Evolutionary conservation across 1,140 invertebrate species (phyloP).

Genomic region (Caenorhabditis inopinata): DNA sequence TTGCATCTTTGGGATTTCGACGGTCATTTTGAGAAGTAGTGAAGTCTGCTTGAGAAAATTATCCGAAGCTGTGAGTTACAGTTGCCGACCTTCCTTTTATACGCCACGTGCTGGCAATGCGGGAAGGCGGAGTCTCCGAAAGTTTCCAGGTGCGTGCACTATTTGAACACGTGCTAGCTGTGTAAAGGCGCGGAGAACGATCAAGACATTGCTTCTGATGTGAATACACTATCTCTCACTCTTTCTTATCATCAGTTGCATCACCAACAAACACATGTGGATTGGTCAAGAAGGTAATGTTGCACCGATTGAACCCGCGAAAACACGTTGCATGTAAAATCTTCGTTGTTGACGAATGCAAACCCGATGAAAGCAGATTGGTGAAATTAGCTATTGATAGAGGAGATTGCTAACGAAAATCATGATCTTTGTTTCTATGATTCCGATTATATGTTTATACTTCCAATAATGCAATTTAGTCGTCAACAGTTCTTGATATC

Average conservation of each 20-base stretch:
- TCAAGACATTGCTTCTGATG: neutral
- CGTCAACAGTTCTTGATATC: conserved; percentile 20
- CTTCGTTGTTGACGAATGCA: neutral
- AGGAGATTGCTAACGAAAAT: neutral
- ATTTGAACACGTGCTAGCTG: conserved; percentile 30
- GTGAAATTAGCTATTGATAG: neutral
- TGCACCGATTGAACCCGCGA: neutral
- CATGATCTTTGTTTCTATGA: neutral
- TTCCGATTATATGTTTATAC: neutral
- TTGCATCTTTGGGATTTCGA: conserved; percentile 19
- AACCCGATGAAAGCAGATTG: neutral
- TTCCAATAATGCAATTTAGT: neutral
- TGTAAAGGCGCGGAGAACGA: conserved; percentile 18
- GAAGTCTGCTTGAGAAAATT: neutral
- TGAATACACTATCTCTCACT: neutral
- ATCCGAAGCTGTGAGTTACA: conserved; percentile 21
- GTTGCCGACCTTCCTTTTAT: neutral
- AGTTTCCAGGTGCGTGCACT: conserved; percentile 5
- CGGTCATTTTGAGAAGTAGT: neutral
- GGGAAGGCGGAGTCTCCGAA: neutral
- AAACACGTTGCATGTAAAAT: neutral
- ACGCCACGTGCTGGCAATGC: conserved; percentile 12
- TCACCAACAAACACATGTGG: conserved; percentile 17
- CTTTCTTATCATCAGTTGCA: neutral
- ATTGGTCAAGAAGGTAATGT: conserved; percentile 12